Evolutionary conservation across 2,113 vertebrate genomes (phyloP).

Genomic region (Ophiodon elongatus): DNA sequence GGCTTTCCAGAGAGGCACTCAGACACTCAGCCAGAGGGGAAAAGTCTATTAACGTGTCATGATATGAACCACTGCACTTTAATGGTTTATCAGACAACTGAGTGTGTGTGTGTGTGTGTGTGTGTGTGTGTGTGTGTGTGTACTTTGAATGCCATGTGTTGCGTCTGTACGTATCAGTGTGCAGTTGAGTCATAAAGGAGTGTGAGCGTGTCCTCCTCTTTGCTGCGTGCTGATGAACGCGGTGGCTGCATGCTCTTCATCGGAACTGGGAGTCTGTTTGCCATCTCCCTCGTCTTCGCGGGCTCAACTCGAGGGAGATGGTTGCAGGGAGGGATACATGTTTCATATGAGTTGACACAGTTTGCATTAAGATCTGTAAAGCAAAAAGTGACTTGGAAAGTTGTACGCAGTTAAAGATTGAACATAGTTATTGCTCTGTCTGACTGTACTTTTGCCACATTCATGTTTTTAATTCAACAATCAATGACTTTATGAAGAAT

Average conservation of each 20-base stretch:
- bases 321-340: constrained; percentile 5
- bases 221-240: constrained; percentile 36
- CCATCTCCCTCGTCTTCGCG: constrained; percentile 5
- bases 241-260: constrained; percentile 7
- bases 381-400: neutral
- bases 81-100: neutral
- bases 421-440: neutral
- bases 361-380: neutral
- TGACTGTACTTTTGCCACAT: neutral
- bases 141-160: neutral
- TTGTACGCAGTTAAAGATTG: neutral
- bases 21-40: neutral
- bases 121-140: neutral
- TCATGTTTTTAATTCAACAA: neutral
- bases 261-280: constrained; percentile 20
- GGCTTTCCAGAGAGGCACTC: neutral
- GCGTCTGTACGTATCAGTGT: neutral
- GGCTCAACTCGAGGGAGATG: constrained; percentile 9
- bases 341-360: constrained; percentile 26
- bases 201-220: constrained; percentile 13
- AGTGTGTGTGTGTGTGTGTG: neutral
- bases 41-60: neutral
- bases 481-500: neutral
- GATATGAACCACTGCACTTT: neutral
- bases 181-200: neutral